Evolutionary conservation across 2,888 invertebrate species (phyloP).

Genomic region (Cosmopolites sordidus): DNA sequence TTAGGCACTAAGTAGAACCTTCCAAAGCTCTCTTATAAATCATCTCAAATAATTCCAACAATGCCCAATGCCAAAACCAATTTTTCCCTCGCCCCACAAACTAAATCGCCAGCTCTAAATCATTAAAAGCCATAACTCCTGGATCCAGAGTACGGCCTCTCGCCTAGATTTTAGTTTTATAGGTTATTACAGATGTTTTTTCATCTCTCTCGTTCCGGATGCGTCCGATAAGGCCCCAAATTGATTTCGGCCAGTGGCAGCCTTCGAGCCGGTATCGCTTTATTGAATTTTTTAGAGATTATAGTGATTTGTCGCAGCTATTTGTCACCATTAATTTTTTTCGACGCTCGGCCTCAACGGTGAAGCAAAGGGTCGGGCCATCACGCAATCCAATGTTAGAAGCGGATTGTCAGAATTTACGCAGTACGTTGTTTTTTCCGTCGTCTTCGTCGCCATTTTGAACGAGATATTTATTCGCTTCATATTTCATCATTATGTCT

Average conservation of each 20-base stretch:
- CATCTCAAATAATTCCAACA: too few species aligned
- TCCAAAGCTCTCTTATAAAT: too few species aligned
- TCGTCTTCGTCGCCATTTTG: neutral
- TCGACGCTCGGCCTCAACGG: neutral
- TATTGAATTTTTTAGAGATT: conserved; percentile 23
- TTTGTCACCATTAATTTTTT: conserved; percentile 20
- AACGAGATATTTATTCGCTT: neutral
- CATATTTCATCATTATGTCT: neutral
- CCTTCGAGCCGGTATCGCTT: conserved; percentile 9
- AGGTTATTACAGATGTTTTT: conserved; percentile 24
- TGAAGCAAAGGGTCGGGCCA: neutral
- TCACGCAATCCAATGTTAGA: neutral
- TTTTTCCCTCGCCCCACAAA: too few species aligned
- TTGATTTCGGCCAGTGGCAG: conserved; percentile 17
- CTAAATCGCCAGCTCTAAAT: too few species aligned
- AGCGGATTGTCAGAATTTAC: neutral
- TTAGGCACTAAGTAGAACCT: too few species aligned
- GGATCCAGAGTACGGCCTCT: neutral
- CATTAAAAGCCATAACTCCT: neutral
- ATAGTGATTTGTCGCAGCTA: conserved; percentile 21
- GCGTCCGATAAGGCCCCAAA: conserved; percentile 19
- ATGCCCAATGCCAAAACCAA: too few species aligned
- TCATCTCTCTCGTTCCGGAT: conserved; percentile 11
- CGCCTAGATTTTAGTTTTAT: conserved; percentile 20
- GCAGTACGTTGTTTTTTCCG: neutral